Evolutionary conservation across 2,113 vertebrate species (phyloP), one percentile per base, ranked within the genome.

Genomic region (Corapipo altera): DNA sequence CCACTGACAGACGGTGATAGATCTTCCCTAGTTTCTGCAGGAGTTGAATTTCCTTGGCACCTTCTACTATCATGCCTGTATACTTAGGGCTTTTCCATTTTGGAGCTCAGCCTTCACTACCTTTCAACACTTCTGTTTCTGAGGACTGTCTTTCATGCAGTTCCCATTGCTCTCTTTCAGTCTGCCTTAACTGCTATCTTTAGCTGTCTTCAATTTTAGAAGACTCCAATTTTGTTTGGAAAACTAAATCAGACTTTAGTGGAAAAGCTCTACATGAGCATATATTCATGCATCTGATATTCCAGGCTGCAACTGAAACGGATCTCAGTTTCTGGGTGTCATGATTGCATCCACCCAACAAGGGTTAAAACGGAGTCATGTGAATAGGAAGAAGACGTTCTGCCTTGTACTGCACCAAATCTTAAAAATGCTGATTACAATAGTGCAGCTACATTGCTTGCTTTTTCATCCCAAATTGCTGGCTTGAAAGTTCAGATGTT

Each of bases 41-140:
- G 92, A 93, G 92, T 84, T 97, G 76, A 94, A 92, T 95, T 96
- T 96, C 90, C 76, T 94, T 96, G 93, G 96, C 95, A 95, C 54
- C 46, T 92, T 92, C 90, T 88, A 79, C 76, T 86, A 51, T 64
- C 65, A 10, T 90, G 91, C 90, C 76, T 91, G 44, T 89, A 49
- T 87, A 94, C 65, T 93, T 78, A 78, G 83, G 80, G 70, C 54
- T 94, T 88, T 91, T 95, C 89, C 83, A 94, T 92, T 93, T 94
- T 75, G 73, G 91, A 97, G 65, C 6, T 4, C 88, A 96, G 93
- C 86, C 70, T 93, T 95, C 77, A 55, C 88, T 95, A 79, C 83
- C 62, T 96, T 96, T 96, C 96, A 97, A 93, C 95, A 95, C 95
- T 39, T 90, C 61, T 85, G 61, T 71, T 94, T 92, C 95, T 87